phyloP scores from a whole-genome alignment of 2,888 invertebrate genomes.

The Cerastis rubricosa region DNA sequence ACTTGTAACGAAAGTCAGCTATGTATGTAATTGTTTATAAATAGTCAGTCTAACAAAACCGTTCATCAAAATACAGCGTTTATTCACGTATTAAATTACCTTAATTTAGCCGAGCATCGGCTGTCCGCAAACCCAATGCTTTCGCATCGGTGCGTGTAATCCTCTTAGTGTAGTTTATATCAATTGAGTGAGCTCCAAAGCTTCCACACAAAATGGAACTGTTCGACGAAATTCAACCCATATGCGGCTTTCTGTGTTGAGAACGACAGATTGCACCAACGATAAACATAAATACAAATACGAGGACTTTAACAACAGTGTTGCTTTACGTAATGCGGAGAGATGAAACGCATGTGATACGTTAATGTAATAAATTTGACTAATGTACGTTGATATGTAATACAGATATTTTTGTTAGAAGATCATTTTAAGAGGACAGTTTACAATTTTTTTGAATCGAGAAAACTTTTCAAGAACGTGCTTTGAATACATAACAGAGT shows the following conservation, averaged over 20 bases:
- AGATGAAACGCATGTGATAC: too few relatives aligned
- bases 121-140: constrained; percentile 28
- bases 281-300: not conserved
- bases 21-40: not conserved
- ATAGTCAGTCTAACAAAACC: not conserved
- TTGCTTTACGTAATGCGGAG: not conserved
- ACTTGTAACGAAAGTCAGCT: too few relatives aligned
- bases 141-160: constrained; percentile 44
- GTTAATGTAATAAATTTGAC: too few relatives aligned
- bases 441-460: too few relatives aligned
- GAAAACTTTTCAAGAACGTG: too few relatives aligned
- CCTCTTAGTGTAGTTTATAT: constrained; percentile 60
- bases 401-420: too few relatives aligned
- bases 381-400: too few relatives aligned
- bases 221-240: constrained; percentile 15
- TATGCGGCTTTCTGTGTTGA: not conserved
- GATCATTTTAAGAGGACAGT: too few relatives aligned
- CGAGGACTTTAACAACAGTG: too few relatives aligned
- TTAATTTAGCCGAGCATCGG: constrained; percentile 24
- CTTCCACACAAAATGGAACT: constrained; percentile 36
- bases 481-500: too few relatives aligned
- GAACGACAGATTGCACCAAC: constrained; percentile 1
- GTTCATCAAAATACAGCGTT: constrained; percentile 2
- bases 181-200: constrained; percentile 48
- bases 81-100: constrained; percentile 46